phyloP scores from a whole-genome alignment of 2,888 invertebrate species.

The Stomorhina lunata region DNA sequence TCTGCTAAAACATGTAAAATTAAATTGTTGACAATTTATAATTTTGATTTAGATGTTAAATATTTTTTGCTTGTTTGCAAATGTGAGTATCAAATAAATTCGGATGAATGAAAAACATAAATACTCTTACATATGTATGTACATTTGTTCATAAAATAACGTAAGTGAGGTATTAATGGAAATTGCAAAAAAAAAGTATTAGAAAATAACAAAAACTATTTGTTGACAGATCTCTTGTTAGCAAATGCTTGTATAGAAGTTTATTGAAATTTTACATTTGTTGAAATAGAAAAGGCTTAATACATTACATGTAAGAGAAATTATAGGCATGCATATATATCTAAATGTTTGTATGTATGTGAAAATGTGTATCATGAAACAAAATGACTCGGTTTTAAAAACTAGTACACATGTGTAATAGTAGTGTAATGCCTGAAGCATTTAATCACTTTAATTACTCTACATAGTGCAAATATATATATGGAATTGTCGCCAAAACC shows the following conservation, averaged over 20 bases:
- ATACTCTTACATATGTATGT: no score
- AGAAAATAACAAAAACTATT: constrained; percentile 2
- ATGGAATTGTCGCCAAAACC: constrained; percentile 35
- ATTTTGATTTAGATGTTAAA: neutral
- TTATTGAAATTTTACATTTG: neutral
- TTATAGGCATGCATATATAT: no score
- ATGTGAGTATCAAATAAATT: no score
- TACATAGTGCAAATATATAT: constrained; percentile 8
- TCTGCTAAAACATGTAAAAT: constrained; percentile 11
- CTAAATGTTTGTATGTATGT: no score
- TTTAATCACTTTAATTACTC: constrained; percentile 59
- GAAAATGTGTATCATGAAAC: no score
- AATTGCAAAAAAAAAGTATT: neutral
- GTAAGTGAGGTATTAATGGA: neutral
- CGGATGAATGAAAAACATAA: neutral
- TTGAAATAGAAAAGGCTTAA: no score
- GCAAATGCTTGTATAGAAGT: neutral
- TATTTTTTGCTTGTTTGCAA: neutral
- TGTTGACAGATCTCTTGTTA: constrained; percentile 9
- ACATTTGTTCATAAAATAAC: no score
- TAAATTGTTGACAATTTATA: constrained; percentile 25
- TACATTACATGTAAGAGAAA: no score
- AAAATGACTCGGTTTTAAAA: neutral
- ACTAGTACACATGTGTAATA: constrained; percentile 30
- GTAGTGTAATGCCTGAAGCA: constrained; percentile 33